Conservation (phyloP, 2,797 vertebrate species). For the Pterois miles region DNA sequence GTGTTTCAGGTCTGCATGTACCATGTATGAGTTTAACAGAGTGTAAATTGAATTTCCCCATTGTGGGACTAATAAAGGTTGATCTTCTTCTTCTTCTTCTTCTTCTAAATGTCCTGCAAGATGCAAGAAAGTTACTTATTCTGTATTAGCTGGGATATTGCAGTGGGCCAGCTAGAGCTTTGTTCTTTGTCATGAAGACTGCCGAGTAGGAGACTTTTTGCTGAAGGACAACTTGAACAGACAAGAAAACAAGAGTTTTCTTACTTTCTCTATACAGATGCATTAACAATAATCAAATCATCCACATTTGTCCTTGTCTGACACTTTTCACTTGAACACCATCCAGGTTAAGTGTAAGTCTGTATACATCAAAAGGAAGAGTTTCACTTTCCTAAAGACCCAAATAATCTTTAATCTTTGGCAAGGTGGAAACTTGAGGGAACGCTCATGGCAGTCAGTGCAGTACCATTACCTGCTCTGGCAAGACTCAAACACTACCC, state of each 20-base stretch:
- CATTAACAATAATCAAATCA: constrained; percentile 4
- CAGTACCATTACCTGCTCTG: constrained; percentile 72
- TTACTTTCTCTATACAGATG: neutral
- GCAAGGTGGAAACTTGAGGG: constrained; percentile 32
- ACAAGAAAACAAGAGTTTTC: no score
- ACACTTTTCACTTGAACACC: neutral
- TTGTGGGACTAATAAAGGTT: no score
- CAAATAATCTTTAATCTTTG: constrained; percentile 43
- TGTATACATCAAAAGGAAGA: constrained; percentile 18
- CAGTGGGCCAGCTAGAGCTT: neutral
- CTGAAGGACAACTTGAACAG: neutral
- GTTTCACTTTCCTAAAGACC: constrained; percentile 22
- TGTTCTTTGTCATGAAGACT: neutral
- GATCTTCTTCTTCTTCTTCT: no score
- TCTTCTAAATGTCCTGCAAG: neutral
- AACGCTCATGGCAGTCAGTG: constrained; percentile 53
- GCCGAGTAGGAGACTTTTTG: neutral
- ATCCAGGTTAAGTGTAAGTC: constrained; percentile 5
- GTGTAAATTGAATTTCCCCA: no score
- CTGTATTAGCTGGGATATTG: constrained; percentile 3
- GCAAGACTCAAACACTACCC: constrained; percentile 62
- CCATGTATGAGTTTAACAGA: no score
- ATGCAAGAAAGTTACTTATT: constrained; percentile 10
- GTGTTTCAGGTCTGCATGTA: no score
- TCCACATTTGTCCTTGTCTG: neutral